phyloP scores from a whole-genome alignment of 92 coral and sea anemone genomes.

The Paragorgia papillata region DNA sequence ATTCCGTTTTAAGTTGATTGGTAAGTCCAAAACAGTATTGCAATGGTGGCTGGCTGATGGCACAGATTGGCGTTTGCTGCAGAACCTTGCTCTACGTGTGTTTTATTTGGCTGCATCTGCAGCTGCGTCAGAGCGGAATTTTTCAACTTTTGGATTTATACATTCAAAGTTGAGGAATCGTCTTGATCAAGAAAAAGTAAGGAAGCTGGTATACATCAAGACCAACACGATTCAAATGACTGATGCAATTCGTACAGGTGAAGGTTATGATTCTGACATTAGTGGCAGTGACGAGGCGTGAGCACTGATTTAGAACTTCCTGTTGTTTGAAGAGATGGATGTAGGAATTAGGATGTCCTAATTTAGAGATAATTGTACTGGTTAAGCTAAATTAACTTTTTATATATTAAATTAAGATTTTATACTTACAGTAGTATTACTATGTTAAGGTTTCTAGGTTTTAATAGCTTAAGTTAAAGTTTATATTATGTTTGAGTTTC shows the following conservation, averaged over 20 bases:
- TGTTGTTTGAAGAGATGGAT: constrained; percentile 6
- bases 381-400: constrained; percentile 7
- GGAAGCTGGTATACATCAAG: constrained; percentile 32
- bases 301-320: constrained; percentile 15
- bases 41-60: constrained; percentile 25
- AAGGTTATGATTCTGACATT: constrained; percentile 14
- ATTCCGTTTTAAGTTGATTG: constrained; percentile 24
- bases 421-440: constrained; percentile 26
- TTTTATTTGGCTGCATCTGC: too few relatives aligned
- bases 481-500: too few relatives aligned
- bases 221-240: constrained; percentile 25
- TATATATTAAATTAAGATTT: constrained; percentile 20
- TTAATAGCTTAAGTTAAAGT: constrained; percentile 19
- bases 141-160: constrained; percentile 20
- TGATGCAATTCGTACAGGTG: not conserved
- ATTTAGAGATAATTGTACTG: too few relatives aligned
- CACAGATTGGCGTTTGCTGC: constrained; percentile 33
- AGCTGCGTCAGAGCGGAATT: too few relatives aligned
- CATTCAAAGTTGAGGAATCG: constrained; percentile 26
- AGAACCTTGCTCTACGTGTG: constrained; percentile 17
- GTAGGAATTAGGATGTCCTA: too few relatives aligned
- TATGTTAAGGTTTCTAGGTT: constrained; percentile 18
- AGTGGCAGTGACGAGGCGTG: constrained; percentile 18
- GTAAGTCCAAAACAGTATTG: constrained; percentile 4
- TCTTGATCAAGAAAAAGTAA: constrained; percentile 18